Base-by-base conservation (phyloP, 2,113 vertebrate genomes). In the Nettapus auritus region DNA sequence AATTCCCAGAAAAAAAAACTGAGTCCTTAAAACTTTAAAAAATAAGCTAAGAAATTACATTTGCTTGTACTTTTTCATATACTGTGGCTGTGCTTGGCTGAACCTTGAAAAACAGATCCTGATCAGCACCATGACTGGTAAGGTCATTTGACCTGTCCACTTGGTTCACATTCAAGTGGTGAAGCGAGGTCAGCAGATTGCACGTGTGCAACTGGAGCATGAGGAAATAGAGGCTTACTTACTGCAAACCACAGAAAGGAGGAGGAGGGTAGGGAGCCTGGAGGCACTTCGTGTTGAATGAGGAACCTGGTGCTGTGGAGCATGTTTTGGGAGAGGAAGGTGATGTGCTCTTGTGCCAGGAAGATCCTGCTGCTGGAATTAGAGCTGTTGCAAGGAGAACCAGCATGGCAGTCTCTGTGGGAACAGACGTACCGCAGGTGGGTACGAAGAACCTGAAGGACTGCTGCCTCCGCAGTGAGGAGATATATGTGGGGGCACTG, bases 391-490 rank as follows among this genome's bases (percentile, higher is more conserved):
- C 26, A 31, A 13, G 33, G 19, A 60, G 11, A n/a, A 50, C 31
- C 8, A 2, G 36, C 36, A 19, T 6, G 26, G 15, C 36, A 64
- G 26, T 19, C 36, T 64, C 36, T 29, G 62, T 40, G 60, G 34
- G 60, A 38, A 63, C 25, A 63, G 10, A 62, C 13, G 15, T 13
- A 16, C 18, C 31, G 56, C n/a, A 74, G 38, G 26, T 1, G 11
- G n/a, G 14, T 12, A 40, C 2, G 4, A 62, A 75, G 48, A 74
- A 79, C 36, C 36, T 23, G 17, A 8, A 82, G 36, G 17, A 56
- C n/a, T 38, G 29, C 59, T 31, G 28, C 1, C 1, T 78, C 53
- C 8, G 19, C 42, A 1, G 0, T 26, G 21, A 71, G 26, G 13
- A 71, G 46, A 8, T 40, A 15, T 26, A 28, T 0, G 0, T 7